Percentiles rank a stretch among this genome's conserved stretches.
Evolutionary conservation across 2,888 invertebrate genomes (phyloP).

Genomic region (Protodeltote pygarga): DNA sequence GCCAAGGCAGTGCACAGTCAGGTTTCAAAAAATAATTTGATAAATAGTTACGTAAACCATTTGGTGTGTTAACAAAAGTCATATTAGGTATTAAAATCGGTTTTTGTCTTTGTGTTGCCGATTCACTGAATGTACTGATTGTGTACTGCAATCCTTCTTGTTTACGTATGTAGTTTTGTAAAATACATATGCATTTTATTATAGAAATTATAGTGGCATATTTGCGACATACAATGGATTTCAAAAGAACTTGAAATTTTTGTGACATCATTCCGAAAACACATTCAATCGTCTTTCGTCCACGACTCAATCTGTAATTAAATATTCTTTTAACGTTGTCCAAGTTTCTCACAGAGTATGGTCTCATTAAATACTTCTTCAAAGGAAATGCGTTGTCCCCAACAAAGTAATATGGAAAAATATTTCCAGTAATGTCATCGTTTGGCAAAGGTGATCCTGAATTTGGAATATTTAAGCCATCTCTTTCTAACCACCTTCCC

Average conservation of each 20-base stretch:
- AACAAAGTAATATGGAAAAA: constrained; percentile 1
- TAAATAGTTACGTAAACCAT: neutral
- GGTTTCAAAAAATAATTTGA: neutral
- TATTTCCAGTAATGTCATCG: neutral
- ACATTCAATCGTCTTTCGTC: too few relatives aligned
- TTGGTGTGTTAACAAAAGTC: neutral
- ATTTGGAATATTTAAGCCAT: neutral
- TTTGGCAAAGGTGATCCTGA: neutral
- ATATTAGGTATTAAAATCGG: too few relatives aligned
- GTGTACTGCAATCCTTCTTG: too few relatives aligned
- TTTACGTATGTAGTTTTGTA: too few relatives aligned
- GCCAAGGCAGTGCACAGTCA: neutral
- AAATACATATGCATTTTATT: neutral
- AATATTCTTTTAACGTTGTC: neutral
- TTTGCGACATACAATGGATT: too few relatives aligned
- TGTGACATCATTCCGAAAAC: too few relatives aligned
- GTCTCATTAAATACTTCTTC: constrained; percentile 8
- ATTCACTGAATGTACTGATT: too few relatives aligned
- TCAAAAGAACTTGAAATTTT: too few relatives aligned
- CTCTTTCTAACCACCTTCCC: neutral
- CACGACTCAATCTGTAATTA: too few relatives aligned
- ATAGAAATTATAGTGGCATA: neutral
- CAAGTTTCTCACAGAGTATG: constrained; percentile 10
- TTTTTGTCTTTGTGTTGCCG: too few relatives aligned
- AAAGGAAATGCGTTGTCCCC: constrained; percentile 5